phyloP scores from a whole-genome alignment of 1,140 invertebrate genomes.

The Antheraea mylitta region DNA sequence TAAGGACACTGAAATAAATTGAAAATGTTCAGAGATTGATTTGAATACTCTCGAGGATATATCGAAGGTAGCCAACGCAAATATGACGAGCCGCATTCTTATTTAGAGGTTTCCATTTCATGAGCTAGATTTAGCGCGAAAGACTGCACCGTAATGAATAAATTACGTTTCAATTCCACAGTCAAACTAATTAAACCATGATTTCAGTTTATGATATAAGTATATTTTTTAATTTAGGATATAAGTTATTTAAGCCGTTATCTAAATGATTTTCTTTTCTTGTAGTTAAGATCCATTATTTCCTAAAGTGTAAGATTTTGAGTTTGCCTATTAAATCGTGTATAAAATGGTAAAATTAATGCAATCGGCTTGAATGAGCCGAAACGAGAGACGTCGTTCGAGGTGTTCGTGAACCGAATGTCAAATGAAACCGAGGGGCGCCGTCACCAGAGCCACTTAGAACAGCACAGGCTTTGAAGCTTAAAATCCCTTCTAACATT shows the following conservation, averaged over 20 bases:
- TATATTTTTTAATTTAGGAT: too few relatives aligned
- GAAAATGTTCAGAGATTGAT: conserved; percentile 78
- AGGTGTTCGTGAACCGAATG: conserved; percentile 67
- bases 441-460: conserved; percentile 40
- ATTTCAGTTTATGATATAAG: neutral
- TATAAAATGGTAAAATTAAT: conserved; percentile 75
- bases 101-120: conserved; percentile 33
- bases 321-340: conserved; percentile 73
- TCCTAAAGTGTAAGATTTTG: conserved; percentile 51
- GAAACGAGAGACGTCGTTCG: conserved; percentile 72
- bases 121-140: conserved; percentile 35
- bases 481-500: conserved; percentile 52
- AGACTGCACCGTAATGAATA: conserved; percentile 48
- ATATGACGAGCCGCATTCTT: conserved; percentile 52
- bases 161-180: conserved; percentile 38
- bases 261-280: too few relatives aligned
- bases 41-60: conserved; percentile 73
- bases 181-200: conserved; percentile 21
- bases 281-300: neutral
- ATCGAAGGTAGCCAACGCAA: conserved; percentile 49
- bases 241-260: too few relatives aligned
- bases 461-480: conserved; percentile 31
- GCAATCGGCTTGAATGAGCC: conserved; percentile 65
- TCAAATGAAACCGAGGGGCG: conserved; percentile 59
- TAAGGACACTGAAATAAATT: conserved; percentile 78